Evolutionary conservation across 2,888 invertebrate genomes (phyloP).

Genomic region (Drosophila heteroneura): DNA sequence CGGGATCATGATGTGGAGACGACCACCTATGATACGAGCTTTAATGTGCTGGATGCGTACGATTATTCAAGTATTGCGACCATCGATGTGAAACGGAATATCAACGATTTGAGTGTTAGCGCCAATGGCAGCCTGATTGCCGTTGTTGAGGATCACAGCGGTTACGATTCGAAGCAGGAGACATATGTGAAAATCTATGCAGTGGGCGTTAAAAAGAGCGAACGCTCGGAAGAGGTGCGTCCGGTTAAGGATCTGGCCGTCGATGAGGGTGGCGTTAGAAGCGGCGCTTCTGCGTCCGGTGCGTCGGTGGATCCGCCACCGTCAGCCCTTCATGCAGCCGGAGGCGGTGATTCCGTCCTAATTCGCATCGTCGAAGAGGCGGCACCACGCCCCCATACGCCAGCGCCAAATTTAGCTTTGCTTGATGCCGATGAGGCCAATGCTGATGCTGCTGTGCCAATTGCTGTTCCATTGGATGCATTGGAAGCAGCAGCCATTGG

Average conservation of each 20-base stretch:
- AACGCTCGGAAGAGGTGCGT: slow-evolving; percentile 94
- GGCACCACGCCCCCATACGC: slow-evolving; percentile 42
- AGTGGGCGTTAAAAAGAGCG: slow-evolving; percentile 94
- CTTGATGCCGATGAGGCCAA: slow-evolving; percentile 27
- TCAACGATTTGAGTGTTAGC: slow-evolving; percentile 94
- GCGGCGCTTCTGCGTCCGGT: slow-evolving; percentile 22
- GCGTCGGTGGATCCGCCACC: slow-evolving; percentile 47
- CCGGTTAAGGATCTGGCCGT: slow-evolving; percentile 65
- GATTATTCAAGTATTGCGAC: slow-evolving; percentile 98
- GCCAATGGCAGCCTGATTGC: slow-evolving; percentile 94
- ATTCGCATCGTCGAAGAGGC: slow-evolving; percentile 54
- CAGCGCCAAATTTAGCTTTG: slow-evolving; percentile 42
- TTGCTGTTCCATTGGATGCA: slow-evolving; percentile 12
- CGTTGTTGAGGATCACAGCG: slow-evolving; percentile 95
- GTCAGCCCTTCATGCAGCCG: slow-evolving; percentile 32
- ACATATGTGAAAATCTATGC: slow-evolving; percentile 96
- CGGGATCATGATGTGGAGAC: slow-evolving; percentile 89
- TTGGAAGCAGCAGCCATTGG: slow-evolving; percentile 10
- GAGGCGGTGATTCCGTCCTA: slow-evolving; percentile 46
- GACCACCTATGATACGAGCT: slow-evolving; percentile 94
- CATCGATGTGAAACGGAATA: slow-evolving; percentile 95
- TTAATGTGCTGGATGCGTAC: slow-evolving; percentile 96
- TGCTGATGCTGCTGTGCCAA: slow-evolving; percentile 10
- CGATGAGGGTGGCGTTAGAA: slow-evolving; percentile 48
- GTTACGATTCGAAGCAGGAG: slow-evolving; percentile 94